A percentile compares a stretch with the other conserved stretches of the same genome.
Evolutionary conservation across 2,113 vertebrate genomes (phyloP).

Genomic region (Calyptomena viridis): DNA sequence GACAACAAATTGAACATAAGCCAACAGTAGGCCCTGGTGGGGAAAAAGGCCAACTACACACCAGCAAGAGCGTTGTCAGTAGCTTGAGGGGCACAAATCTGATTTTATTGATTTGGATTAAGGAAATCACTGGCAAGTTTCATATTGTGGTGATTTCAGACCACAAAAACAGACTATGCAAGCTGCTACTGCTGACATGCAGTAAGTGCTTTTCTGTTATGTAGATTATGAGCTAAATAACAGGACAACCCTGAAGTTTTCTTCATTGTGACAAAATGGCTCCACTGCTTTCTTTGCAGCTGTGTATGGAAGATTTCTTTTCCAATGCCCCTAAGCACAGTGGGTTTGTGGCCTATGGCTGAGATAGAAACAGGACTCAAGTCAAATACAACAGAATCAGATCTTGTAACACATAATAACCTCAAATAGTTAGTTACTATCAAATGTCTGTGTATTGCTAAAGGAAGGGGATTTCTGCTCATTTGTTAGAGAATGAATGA

Average conservation of each 20-base stretch:
- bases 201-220: not conserved
- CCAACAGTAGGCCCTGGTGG: not conserved
- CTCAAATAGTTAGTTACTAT: constrained; percentile 11
- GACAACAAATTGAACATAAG: not conserved
- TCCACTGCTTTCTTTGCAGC: not conserved
- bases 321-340: not conserved
- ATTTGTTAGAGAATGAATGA: constrained; percentile 33
- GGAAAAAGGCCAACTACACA: not conserved
- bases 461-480: constrained; percentile 63
- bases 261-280: not conserved
- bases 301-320: not conserved
- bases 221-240: not conserved
- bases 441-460: constrained; percentile 31
- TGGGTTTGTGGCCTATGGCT: not conserved
- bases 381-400: not conserved
- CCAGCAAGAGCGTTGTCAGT: not conserved
- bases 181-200: not conserved
- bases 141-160: not conserved
- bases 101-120: not conserved
- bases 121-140: not conserved
- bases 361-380: not conserved
- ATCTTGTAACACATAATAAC: constrained; percentile 37
- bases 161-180: not conserved
- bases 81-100: not conserved
- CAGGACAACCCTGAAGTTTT: not conserved